Conservation (phyloP, 2,888 invertebrate genomes). For the Trilocha varians region DNA sequence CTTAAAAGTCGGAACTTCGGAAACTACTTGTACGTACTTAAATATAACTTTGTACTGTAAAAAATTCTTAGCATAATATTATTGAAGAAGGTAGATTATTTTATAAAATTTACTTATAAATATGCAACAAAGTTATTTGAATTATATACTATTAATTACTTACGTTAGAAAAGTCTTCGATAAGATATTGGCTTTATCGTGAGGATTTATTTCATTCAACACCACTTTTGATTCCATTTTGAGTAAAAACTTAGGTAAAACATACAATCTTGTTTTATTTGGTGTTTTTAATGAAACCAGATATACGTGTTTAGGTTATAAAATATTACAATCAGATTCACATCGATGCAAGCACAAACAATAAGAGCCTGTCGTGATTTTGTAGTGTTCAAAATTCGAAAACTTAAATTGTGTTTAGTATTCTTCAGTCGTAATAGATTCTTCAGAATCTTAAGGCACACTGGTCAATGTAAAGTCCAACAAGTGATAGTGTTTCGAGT, state of each 20-base stretch:
- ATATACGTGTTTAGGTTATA: background rate
- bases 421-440: background rate
- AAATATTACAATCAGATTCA: background rate
- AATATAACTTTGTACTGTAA: too few species aligned
- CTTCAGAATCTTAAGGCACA: background rate
- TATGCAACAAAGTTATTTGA: too few species aligned
- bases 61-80: too few species aligned
- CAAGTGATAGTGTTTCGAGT: too few species aligned
- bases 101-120: too few species aligned
- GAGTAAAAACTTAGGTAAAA: background rate
- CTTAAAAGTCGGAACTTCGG: too few species aligned
- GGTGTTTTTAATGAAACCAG: background rate
- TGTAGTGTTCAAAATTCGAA: too few species aligned
- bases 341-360: background rate
- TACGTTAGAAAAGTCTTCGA: constrained; percentile 77
- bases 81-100: too few species aligned
- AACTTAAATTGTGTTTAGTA: background rate
- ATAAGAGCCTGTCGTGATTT: too few species aligned
- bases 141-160: too few species aligned
- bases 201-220: constrained; percentile 75
- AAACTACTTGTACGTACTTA: too few species aligned
- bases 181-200: constrained; percentile 70
- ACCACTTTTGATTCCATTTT: constrained; percentile 76
- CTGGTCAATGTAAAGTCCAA: background rate
- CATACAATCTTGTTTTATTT: background rate